Base-by-base conservation (phyloP, 2,888 invertebrate species). In the Cordilura impudica region DNA sequence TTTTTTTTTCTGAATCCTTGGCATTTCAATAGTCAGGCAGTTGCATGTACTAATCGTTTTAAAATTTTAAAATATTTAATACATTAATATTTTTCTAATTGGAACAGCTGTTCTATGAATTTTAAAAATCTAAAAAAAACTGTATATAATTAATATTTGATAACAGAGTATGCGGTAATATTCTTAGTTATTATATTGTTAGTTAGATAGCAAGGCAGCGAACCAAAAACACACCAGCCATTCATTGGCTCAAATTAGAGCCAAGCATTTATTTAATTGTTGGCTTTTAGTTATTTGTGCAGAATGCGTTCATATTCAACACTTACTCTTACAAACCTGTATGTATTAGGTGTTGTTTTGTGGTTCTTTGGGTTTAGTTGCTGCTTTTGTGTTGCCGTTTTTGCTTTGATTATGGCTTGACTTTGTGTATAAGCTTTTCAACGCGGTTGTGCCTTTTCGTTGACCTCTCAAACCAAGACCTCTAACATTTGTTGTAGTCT, bases 291-390 rank as follows among this genome's bases (percentile, higher is more conserved):
- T 26, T 26, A 26, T 26, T 26, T 26, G 56, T 43, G 61, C 23
- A 61, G 60, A 77, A 56, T 49, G 51, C 72, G 63, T 72, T 72
- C 29, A 58, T 47, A 51, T 66, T 53, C 23, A 67, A 63, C 69
- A 69, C 56, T 49, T 53, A 47, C 70, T 71, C 74, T 70, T 31
- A 47, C 2, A 45, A 54, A 74, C 74, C 70, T 74, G 60, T 78
- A 71, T 74, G 71, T 74, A 51, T 78, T 74, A 78, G 74, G 66
- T 71, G 70, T 79, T 75, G 35, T 35, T 4, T 35, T 49, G 31
- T 51, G 39, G 51, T 18, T 7, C 45, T 58, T 65, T 19, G 4
- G 18, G n/a, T 66, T 6, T 43, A 45, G 31, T 8, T 58, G 65
- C 53, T 71, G 49, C 61, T 45, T 47, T 31, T 60, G 72, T 31